Evolutionary conservation across 2,888 invertebrate species (phyloP), one percentile per base, ranked within the genome.

Genomic region (Dynastes hyllus): DNA sequence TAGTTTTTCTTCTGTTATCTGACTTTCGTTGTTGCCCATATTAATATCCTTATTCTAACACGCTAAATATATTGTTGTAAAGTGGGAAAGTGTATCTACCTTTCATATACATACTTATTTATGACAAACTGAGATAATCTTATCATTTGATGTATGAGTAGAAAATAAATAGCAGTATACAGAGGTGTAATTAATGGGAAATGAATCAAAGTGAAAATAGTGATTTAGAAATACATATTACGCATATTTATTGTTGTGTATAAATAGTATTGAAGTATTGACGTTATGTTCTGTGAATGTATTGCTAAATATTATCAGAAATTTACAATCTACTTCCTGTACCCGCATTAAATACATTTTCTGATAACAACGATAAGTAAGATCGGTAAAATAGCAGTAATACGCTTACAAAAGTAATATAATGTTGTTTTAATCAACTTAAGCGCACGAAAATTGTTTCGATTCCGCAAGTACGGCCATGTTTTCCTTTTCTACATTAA

Each of bases 1-100:
- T 61, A 93, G 83, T 70, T 91, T 83, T 82, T 92, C 92, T 84
- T 91, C 89, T 0, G 92, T 91, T 67, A 93, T 75, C 32, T 29
- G 69, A 27, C 76, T 90, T 3, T 89, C 88, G 82, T 90, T 90
- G 6, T 89, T 85, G 45, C 92, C 92, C 92, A 92, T 92, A 83
- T 58, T 65, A 11, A 61, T 22, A 50, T 58, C 8, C 8, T 45
- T 45, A 11, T 45, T 45, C 45, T 45, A 45, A 45, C 50, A 13
- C 13, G 13, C 3, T 73, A 40, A 45, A 16, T 58, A 58, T 13
- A 61, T 67, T 8, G 55, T 40, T 55, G 29, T 1, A 29, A 27
- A 45, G 32, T 9, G 9, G 29, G 2, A 29, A 32, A 63, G 2
- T 9, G 63, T 29, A 63, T 63, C 32, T 22, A 63, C 55, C 22